Base-by-base conservation (phyloP, 2,797 vertebrate species). In the Pipistrellus pygmaeus region DNA sequence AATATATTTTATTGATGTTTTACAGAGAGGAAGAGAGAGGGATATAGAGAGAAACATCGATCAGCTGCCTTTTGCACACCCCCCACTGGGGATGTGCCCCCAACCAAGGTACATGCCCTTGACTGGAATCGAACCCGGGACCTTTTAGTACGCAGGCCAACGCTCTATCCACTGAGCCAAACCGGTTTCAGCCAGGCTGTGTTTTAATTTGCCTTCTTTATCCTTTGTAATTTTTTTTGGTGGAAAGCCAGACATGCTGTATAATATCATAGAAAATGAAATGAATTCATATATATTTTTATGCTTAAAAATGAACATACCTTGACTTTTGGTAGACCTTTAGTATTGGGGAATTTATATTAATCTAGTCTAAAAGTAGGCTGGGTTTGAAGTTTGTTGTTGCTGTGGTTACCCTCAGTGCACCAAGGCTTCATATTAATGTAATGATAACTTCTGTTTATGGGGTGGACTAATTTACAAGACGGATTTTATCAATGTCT, bases 161-260 rank as follows among this genome's bases (percentile, higher is more conserved):
- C 38, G 38, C 38, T 38, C 38, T 38, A 38, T 38, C 38, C 38
- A 38, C 38, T 38, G 38, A 38, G 38, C 38, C 38, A 38, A 38
- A 38, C 38, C 38, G 6, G 38, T 41, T 41, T 41, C 38, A 41
- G 38, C 38, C 10, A 62, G 14, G 30, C 9, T 84, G 0, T 78
- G 23, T 35, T 90, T 77, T 77, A 48, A 27, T 90, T 73, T 21
- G 17, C n/a, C 25, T 88, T 86, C 68, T 82, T 69, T 82, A n/a
- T 83, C 38, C 13, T 35, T 83, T 91, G 41, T 18, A 48, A 41
- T 27, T 78, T 62, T 53, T 44, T 51, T 51, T 71, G 2, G 77
- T 84, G 60, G 66, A 80, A 89, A 81, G 46, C 46, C 72, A 60
- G 35, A 71, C 11, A 23, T 57, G 2, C n/a, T 72, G 20, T 46